Base-by-base conservation (phyloP, 2,797 vertebrate genomes). In the Cuculus canorus region DNA sequence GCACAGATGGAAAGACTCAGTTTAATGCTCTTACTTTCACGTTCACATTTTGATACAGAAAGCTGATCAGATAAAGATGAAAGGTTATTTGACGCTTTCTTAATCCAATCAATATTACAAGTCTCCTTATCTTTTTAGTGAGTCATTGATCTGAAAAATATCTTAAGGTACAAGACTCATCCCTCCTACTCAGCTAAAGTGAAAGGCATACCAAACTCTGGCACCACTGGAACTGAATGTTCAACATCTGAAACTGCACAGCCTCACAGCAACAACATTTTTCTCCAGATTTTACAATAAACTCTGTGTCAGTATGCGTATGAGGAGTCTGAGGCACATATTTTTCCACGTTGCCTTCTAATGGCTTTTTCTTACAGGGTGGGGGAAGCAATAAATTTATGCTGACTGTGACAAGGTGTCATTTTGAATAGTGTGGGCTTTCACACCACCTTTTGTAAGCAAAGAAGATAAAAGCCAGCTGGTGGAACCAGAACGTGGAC, bases 11-110 rank as follows among this genome's bases (percentile, higher is more conserved):
- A 91, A 89, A 77, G n/a, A 32, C 59, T 93, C 54, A 28, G 17
- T 83, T 92, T 91, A 95, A 82, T 72, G 50, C 35, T 70, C 33
- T 92, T 63, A 80, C 92, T 88, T 94, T 86, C 69, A 53, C 37
- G 24, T 33, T 78, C 45, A 75, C 13, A 16, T 82, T 95, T 93
- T 90, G 59, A 37, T 66, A 75, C 12, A 79, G 47, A 86, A 64
- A 71, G 25, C 14, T 76, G 65, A 94, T 80, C 30, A 78, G 71
- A 69, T 22, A 83, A 43, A 79, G 35, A 47, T 66, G 50, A 91
- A 81, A 90, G 35, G 65, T 71, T 89, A 61, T 73, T 52, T 88
- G 63, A 24, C 0, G 1, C 39, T 82, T 94, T 86, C 47, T 69
- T 88, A 91, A 83, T 86, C 56, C 1, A 12, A 82, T 86, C 79